Evolutionary conservation across 2,797 vertebrate genomes (phyloP).

Genomic region (Orestias chungarensis): DNA sequence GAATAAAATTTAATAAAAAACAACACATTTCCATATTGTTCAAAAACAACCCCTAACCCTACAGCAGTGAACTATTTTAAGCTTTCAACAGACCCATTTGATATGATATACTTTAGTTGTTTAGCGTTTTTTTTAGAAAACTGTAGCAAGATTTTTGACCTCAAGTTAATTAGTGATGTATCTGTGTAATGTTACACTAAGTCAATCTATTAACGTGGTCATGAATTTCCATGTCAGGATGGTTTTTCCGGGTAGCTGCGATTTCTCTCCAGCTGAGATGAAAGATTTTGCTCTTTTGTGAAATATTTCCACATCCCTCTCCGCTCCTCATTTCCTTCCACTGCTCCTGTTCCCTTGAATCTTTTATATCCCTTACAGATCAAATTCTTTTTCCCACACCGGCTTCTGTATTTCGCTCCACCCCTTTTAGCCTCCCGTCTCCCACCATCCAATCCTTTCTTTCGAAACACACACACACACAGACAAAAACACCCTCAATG

Average conservation of each 20-base stretch:
- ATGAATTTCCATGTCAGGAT: constrained; percentile 71
- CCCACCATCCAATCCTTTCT: constrained; percentile 13
- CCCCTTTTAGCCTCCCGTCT: constrained; percentile 32
- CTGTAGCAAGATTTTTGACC: too few relatives aligned
- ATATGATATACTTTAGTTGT: too few relatives aligned
- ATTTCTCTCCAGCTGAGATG: constrained; percentile 59
- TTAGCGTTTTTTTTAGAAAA: too few relatives aligned
- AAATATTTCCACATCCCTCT: constrained; percentile 20
- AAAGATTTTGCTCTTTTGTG: constrained; percentile 29
- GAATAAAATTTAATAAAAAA: too few relatives aligned
- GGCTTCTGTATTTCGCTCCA: constrained; percentile 30
- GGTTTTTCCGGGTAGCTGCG: constrained; percentile 62
- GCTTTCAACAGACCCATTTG: too few relatives aligned
- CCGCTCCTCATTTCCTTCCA: constrained; percentile 23
- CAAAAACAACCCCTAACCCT: too few relatives aligned
- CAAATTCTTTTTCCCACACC: constrained; percentile 34
- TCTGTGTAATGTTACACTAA: constrained; percentile 56
- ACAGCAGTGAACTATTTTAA: too few relatives aligned
- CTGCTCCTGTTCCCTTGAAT: constrained; percentile 19
- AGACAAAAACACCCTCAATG: constrained; percentile 42
- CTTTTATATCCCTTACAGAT: constrained; percentile 32
- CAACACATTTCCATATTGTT: too few relatives aligned
- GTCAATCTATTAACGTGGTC: constrained; percentile 69
- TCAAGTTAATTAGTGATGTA: too few relatives aligned
- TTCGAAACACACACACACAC: not conserved